These are phyloP conservation scores for Nothoprocta pentlandii DNA, from an alignment of 2,113 vertebrate species.

Conservation along the genomic window DNA sequence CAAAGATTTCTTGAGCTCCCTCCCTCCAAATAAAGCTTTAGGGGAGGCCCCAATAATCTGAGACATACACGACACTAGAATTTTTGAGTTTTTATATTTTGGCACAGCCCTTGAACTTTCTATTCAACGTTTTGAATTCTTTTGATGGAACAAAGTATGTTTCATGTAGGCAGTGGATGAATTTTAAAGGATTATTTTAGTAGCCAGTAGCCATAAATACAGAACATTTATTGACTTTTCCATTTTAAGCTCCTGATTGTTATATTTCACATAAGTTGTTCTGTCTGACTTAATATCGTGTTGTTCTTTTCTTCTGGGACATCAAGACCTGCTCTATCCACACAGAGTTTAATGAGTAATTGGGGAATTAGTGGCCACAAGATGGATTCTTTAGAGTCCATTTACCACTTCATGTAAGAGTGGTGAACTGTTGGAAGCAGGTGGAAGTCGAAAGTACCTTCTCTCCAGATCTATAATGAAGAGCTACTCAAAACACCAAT, in stretches of 20 bases:
- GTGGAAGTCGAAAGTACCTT: not conserved
- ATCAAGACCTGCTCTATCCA: not conserved
- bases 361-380: not conserved
- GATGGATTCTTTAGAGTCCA: not conserved
- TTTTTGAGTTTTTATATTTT: not conserved
- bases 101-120: not conserved
- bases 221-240: not conserved
- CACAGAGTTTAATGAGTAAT: not conserved
- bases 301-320: not conserved
- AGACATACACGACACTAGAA: not conserved
- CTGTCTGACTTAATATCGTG: not conserved
- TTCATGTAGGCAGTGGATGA: not conserved
- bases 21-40: not conserved
- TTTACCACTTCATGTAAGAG: not conserved
- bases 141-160: not conserved
- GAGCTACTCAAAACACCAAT: not conserved
- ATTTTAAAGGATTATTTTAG: not conserved
- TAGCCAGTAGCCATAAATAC: not conserved
- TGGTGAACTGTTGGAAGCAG: not conserved
- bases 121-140: not conserved
- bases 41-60: not conserved
- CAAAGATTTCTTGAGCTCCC: not conserved
- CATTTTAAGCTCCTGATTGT: not conserved
- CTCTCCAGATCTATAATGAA: not conserved
- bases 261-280: not conserved